Percentiles rank a stretch among this genome's conserved stretches.
phyloP scores from a whole-genome alignment of 2,797 vertebrate genomes.

The Notolepis coatsorum region DNA sequence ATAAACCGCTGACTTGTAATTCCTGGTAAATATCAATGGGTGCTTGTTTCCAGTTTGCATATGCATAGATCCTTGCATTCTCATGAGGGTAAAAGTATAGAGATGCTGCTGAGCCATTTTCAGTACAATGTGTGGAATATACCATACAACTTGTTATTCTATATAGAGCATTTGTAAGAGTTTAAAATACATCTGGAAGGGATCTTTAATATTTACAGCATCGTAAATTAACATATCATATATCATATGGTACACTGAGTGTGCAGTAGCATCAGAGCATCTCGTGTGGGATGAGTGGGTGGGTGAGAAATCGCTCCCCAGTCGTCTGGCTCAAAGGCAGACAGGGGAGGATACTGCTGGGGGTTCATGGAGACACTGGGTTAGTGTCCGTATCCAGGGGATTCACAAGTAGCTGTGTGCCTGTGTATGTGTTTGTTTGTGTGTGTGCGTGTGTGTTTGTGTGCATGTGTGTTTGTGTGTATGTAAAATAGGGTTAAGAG shows the following conservation, averaged over 20 bases:
- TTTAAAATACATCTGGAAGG: too few relatives aligned
- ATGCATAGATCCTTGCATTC: too few relatives aligned
- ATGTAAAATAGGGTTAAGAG: conserved; percentile 15
- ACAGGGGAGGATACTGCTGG: background rate
- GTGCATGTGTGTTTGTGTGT: conserved; percentile 20
- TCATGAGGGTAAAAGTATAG: too few relatives aligned
- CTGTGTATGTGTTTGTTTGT: conserved; percentile 13
- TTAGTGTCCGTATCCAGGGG: conserved; percentile 35
- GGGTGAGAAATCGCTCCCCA: background rate
- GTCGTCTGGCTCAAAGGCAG: background rate
- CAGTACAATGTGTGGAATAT: too few relatives aligned
- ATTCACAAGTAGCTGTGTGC: conserved; percentile 31
- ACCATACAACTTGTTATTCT: too few relatives aligned
- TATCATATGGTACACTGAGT: background rate
- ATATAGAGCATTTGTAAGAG: too few relatives aligned
- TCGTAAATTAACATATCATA: background rate
- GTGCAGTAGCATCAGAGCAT: background rate
- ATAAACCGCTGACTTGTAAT: too few relatives aligned
- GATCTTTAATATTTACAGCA: too few relatives aligned
- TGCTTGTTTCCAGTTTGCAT: too few relatives aligned
- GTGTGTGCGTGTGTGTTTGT: conserved; percentile 17
- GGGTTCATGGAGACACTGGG: conserved; percentile 24
- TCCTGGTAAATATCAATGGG: too few relatives aligned
- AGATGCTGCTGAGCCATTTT: too few relatives aligned
- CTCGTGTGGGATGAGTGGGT: background rate